Evolutionary conservation across 2,797 vertebrate species (phyloP), one percentile per base, ranked within the genome.

Genomic region (Pelochelys cantorii): DNA sequence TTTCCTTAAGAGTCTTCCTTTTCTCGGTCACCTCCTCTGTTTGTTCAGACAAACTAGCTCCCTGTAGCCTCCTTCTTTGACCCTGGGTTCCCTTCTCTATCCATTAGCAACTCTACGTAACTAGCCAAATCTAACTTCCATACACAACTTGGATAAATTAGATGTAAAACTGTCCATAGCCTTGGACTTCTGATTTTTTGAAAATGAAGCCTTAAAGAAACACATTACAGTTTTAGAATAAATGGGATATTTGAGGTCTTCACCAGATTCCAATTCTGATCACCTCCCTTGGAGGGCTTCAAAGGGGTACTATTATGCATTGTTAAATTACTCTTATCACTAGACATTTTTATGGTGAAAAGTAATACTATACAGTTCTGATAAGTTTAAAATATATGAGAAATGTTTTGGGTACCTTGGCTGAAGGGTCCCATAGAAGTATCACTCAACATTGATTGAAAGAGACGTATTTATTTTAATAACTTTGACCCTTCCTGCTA

Each of bases 1-100:
- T 54, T 87, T 52, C 3, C 54, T 62, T 60, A 20, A 22, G 56
- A 56, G 4, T 2, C n/a, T n/a, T 77, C 29, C 22, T 56, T 80
- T 56, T 79, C 65, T 25, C 60, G 27, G 34, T 90, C 42, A 52
- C 42, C 23, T 34, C 78, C 54, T 1, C 57, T 78, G 42, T 75
- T 34, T 0, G 0, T 42, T 29, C 20, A 1, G 0, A 4, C 18
- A 55, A 1, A 48, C 22, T 68, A 9, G 20, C 1, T 83, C 65
- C 68, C 56, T 71, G 18, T 9, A 71, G 65, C 13, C 10, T 71
- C 9, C 60, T 29, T 27, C 27, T 27, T 53, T 29, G 65, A 59
- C 84, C 13, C 55, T 27, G 59, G 29, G 14, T 12, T 29, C 12
- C 15, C 55, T 85, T 48, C 48, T 84, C 27, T 80, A 81, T 23